Conservation (phyloP, 2,888 invertebrate species). For the Adelphocoris suturalis region DNA sequence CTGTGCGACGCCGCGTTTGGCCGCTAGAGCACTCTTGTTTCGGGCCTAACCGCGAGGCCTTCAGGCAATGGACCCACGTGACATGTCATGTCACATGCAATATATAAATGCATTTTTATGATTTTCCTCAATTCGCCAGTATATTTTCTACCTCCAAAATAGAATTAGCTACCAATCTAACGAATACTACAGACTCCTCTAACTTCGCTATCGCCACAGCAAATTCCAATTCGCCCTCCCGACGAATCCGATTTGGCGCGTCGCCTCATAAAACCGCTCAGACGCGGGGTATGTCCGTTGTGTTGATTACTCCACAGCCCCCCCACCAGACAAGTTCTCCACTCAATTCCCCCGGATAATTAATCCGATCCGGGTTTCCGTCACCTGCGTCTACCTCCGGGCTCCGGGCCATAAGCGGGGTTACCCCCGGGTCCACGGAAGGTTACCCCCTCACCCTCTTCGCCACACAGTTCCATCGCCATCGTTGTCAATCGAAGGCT, state of each 20-base stretch:
- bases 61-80: no score
- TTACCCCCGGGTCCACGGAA: neutral
- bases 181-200: no score
- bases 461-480: neutral
- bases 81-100: no score
- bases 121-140: no score
- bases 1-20: no score
- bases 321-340: slow-evolving; percentile 52
- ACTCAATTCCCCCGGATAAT: slow-evolving; percentile 57
- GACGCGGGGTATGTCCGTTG: slow-evolving; percentile 27
- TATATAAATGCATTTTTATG: no score
- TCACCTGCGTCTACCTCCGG: slow-evolving; percentile 62
- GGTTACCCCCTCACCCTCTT: slow-evolving; percentile 23
- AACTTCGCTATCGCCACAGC: neutral
- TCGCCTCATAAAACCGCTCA: slow-evolving; percentile 14
- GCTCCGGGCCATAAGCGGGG: neutral
- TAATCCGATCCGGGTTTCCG: slow-evolving; percentile 67
- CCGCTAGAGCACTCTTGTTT: no score
- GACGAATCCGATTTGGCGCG: slow-evolving; percentile 1
- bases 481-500: slow-evolving; percentile 40
- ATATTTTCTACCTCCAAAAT: no score
- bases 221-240: neutral
- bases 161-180: no score
- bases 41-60: no score
- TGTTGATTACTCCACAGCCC: slow-evolving; percentile 33